A percentile compares a stretch with the other conserved stretches of the same genome.
Conservation (phyloP, 2,113 vertebrate species). For the Pygoscelis antarcticus region DNA sequence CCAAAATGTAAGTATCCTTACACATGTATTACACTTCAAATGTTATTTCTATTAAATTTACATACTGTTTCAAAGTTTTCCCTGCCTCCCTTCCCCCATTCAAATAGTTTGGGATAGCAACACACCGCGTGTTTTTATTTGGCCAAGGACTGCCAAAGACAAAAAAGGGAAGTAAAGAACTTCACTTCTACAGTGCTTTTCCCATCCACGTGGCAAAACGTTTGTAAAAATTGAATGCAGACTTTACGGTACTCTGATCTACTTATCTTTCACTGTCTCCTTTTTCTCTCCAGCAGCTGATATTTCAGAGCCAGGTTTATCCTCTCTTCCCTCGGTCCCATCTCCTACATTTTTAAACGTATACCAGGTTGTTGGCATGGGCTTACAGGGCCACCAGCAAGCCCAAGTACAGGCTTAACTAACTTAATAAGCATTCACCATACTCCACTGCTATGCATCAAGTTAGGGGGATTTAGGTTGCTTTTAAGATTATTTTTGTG, state of each 20-base stretch:
- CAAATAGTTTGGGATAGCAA: not conserved
- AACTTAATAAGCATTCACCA: not conserved
- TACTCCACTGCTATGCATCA: not conserved
- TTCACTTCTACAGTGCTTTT: not conserved
- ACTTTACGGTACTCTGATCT: not conserved
- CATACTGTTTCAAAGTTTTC: not conserved
- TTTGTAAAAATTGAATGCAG: not conserved
- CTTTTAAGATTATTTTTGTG: not conserved
- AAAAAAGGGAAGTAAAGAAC: not conserved
- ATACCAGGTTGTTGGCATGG: not conserved
- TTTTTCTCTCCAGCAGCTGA: not conserved
- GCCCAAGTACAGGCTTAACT: not conserved
- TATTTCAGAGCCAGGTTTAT: not conserved
- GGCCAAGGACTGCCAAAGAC: not conserved
- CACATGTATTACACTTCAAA: not conserved
- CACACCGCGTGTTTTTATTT: not conserved
- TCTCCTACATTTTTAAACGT: not conserved
- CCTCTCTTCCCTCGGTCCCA: not conserved
- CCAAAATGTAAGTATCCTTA: constrained; percentile 86
- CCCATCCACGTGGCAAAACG: not conserved
- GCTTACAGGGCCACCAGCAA: not conserved
- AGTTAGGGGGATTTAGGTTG: not conserved
- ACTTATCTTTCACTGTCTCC: not conserved
- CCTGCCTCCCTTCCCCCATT: not conserved
- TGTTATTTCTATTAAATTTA: not conserved